Evolutionary conservation across 2,113 vertebrate genomes (phyloP), one percentile per base, ranked within the genome.

Genomic region (Murina feae): DNA sequence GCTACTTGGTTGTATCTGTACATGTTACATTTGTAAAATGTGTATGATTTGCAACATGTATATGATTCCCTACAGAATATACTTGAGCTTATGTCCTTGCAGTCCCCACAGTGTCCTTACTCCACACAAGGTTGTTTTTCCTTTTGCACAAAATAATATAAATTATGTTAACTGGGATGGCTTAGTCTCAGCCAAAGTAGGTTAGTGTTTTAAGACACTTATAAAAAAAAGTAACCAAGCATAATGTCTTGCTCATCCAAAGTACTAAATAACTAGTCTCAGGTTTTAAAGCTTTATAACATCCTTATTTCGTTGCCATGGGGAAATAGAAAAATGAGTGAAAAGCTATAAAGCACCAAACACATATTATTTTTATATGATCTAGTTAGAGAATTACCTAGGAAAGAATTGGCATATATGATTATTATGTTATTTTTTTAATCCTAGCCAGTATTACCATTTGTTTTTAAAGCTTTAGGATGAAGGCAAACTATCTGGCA

Each of bases 121-220:
- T n/a, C 13, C 12, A 28, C 1, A 83, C 2, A 7, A 75, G 28
- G 17, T 49, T 83, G 30, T 44, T 79, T 51, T 68, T 74, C 60
- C 28, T 95, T 95, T 89, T 80, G 53, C 49, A 58, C 37, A 83
- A 74, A 63, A 83, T 14, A 66, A 93, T 66, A 83, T 66, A 82
- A 86, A 76, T 60, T 94, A 32, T 44, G 47, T 55, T 80, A 88
- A 37, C 30, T 60, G 78, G 63, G 25, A 39, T 20, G 58, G 12
- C n/a, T 86, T 58, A 68, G 65, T 75, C 25, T 84, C 55, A 53
- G 51, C 44, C 76, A 90, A 53, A 42, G n/a, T 7, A 10, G 4
- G 3, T 39, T 53, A 82, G 35, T 91, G 17, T 93, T 90, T 90
- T 92, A 47, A 95, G 32, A 88, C 39, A 68, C 44, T 78, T 90